Percentiles rank a stretch among this genome's conserved stretches.
phyloP scores from a whole-genome alignment of 92 coral and sea anemone species.

The Parazoanthus swiftii region DNA sequence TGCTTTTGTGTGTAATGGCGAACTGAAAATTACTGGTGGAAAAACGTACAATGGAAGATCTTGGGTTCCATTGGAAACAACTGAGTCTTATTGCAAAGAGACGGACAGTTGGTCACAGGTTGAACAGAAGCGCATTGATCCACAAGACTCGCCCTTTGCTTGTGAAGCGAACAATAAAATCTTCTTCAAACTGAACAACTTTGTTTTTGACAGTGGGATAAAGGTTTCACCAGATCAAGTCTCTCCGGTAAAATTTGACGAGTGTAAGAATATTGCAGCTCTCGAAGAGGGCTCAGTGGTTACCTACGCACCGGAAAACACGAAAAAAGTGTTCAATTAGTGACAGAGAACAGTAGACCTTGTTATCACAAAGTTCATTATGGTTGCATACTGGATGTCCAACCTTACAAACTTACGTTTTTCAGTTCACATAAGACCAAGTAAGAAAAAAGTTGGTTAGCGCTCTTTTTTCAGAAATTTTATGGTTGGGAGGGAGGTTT shows the following conservation, averaged over 20 bases:
- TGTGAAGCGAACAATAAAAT: not conserved
- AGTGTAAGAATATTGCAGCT: not conserved
- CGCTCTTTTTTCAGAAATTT: no score
- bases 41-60: not conserved
- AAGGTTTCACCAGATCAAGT: not conserved
- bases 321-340: not conserved
- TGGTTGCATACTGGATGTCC: no score
- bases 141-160: not conserved
- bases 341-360: no score
- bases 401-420: no score
- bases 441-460: no score
- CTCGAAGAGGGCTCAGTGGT: not conserved
- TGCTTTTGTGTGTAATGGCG: not conserved
- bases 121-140: not conserved
- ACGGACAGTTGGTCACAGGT: not conserved
- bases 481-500: no score
- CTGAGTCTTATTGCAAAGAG: not conserved
- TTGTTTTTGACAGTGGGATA: not conserved
- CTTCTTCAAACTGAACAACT: not conserved
- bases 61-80: not conserved
- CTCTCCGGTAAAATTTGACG: no score
- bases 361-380: no score
- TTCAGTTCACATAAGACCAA: no score
- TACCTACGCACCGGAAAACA: not conserved
- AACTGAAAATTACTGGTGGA: not conserved